A percentile compares a stretch with the other conserved stretches of the same genome.
Evolutionary conservation across 2,113 vertebrate genomes (phyloP).

Genomic region (Burhinus bistriatus): DNA sequence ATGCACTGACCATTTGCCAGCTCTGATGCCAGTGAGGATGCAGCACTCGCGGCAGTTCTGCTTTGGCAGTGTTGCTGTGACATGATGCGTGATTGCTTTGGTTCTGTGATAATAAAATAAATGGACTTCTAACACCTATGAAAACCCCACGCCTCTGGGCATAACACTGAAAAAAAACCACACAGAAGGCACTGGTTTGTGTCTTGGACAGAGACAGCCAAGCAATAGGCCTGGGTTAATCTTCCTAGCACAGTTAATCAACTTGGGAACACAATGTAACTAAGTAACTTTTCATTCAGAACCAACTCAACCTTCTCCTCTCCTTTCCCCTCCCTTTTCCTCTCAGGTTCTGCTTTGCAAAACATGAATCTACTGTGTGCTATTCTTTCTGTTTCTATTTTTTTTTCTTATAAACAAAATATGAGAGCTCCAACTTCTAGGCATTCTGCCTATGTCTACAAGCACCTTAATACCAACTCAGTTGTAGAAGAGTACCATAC

Average conservation of each 20-base stretch:
- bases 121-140: background rate
- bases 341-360: background rate
- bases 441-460: background rate
- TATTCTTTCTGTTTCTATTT: background rate
- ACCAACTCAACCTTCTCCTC: background rate
- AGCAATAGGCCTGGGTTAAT: background rate
- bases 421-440: background rate
- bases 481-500: background rate
- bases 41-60: rapidly evolving
- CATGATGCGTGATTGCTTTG: background rate
- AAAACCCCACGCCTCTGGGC: background rate
- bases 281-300: background rate
- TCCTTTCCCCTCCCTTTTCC: background rate
- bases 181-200: background rate
- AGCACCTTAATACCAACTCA: background rate
- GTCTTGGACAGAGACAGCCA: background rate
- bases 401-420: background rate
- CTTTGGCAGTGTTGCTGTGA: background rate
- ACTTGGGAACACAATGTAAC: background rate
- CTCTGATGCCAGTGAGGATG: background rate
- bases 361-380: background rate
- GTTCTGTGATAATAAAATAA: background rate
- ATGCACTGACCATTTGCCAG: background rate
- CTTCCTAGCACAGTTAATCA: background rate
- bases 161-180: too few relatives aligned